Conservation (phyloP, 2,113 vertebrate species). For the Cyprinodon tularosa region DNA sequence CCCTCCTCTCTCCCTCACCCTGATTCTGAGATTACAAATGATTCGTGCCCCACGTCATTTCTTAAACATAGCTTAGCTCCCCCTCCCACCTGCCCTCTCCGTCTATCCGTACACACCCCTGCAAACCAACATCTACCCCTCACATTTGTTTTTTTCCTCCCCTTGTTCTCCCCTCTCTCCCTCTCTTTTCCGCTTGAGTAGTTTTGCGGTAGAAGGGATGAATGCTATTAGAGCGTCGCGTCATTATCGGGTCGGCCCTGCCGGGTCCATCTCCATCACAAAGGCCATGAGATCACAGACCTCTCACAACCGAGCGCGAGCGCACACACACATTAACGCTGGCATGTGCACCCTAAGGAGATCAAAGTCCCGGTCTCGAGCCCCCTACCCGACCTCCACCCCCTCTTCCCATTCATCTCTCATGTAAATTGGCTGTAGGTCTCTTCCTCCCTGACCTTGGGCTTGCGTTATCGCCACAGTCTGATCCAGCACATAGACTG, state of each 20-base stretch:
- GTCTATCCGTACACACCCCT: slow-evolving; percentile 33
- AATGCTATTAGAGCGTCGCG: slow-evolving; percentile 79
- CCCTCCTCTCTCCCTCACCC: slow-evolving; percentile 44
- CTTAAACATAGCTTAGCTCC: slow-evolving; percentile 74
- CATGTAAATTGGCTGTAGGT: slow-evolving; percentile 79
- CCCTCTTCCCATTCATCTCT: slow-evolving; percentile 74
- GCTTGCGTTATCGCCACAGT: slow-evolving; percentile 73
- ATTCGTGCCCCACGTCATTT: slow-evolving; percentile 71
- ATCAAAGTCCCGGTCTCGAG: slow-evolving; percentile 68
- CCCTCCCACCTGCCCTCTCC: slow-evolving; percentile 41
- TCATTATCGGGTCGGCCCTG: slow-evolving; percentile 79
- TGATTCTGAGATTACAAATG: slow-evolving; percentile 75
- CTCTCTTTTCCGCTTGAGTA: slow-evolving; percentile 76
- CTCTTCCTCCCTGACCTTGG: slow-evolving; percentile 79
- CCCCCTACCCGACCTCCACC: slow-evolving; percentile 56
- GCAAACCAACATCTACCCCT: slow-evolving; percentile 46
- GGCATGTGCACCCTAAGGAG: slow-evolving; percentile 64
- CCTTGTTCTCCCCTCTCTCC: slow-evolving; percentile 17
- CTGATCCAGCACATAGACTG: slow-evolving; percentile 65
- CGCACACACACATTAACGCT: slow-evolving; percentile 19
- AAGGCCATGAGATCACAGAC: slow-evolving; percentile 80
- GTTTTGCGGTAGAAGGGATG: slow-evolving; percentile 77
- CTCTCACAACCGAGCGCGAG: slow-evolving; percentile 35
- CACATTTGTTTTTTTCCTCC: slow-evolving; percentile 35
- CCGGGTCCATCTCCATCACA: slow-evolving; percentile 79